These are phyloP conservation scores for Standfussiana lucernea DNA, from an alignment of 2,888 invertebrate genomes.

Conservation along the genomic window DNA sequence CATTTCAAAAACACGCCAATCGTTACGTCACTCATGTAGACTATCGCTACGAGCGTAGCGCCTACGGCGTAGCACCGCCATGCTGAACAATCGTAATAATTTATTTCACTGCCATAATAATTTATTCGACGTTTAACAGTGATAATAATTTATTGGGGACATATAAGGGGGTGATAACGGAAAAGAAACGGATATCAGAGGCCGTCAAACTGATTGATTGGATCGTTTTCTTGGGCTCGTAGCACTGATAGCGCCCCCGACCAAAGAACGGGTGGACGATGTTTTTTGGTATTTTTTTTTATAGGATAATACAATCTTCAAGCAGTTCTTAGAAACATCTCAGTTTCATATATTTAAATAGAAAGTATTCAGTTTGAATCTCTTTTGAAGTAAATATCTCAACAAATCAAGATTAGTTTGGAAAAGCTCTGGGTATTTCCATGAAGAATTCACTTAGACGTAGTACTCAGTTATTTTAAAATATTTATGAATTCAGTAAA, in stretches of 20 bases:
- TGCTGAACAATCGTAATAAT: constrained; percentile 54
- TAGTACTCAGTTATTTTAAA: background rate
- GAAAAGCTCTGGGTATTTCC: background rate
- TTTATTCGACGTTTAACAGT: constrained; percentile 58
- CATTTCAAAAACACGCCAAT: constrained; percentile 43
- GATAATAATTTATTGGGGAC: constrained; percentile 67
- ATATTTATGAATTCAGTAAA: background rate
- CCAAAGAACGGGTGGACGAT: constrained; percentile 41
- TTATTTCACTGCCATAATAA: constrained; percentile 57
- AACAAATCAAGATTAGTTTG: background rate
- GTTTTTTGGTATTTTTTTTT: background rate
- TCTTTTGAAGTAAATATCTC: background rate
- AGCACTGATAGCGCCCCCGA: constrained; percentile 61
- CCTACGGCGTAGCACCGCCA: constrained; percentile 51
- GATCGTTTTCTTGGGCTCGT: constrained; percentile 65
- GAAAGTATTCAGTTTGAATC: background rate
- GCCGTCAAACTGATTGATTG: constrained; percentile 71
- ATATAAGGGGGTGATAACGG: constrained; percentile 67
- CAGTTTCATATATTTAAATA: background rate
- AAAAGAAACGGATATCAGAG: constrained; percentile 65
- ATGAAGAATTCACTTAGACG: background rate
- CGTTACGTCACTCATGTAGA: constrained; percentile 47
- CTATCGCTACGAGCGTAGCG: constrained; percentile 41
- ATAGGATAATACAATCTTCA: background rate
- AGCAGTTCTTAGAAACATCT: background rate